A percentile compares a stretch with the other conserved stretches of the same genome.
Conservation (phyloP, 2,797 vertebrate species). For the Coluber constrictor region DNA sequence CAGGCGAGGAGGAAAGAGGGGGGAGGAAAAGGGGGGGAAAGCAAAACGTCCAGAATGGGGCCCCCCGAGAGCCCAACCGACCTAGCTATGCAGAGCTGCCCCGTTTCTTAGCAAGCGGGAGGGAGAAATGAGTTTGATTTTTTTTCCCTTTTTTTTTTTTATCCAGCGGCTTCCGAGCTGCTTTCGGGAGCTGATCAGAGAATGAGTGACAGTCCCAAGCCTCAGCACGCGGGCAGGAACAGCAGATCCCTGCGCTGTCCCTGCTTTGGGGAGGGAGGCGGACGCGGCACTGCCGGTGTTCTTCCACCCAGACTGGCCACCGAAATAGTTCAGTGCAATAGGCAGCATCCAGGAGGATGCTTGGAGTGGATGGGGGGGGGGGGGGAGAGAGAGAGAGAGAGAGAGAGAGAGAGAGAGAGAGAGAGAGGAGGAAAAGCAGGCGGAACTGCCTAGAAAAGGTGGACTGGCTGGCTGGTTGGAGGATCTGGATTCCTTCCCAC, state of each 20-base stretch:
- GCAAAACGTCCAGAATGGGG: constrained; percentile 49
- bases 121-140: background rate
- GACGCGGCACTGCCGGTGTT: constrained; percentile 64
- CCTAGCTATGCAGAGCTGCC: background rate
- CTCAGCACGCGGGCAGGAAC: constrained; percentile 78
- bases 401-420: background rate
- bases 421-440: constrained; percentile 45
- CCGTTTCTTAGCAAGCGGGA: background rate
- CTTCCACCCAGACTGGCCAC: constrained; percentile 71
- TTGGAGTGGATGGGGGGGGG: too few relatives aligned
- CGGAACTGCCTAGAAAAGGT: constrained; percentile 61
- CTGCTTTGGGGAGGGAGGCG: constrained; percentile 33
- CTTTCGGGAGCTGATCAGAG: constrained; percentile 76
- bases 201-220: constrained; percentile 87
- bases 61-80: background rate
- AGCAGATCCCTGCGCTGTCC: constrained; percentile 84
- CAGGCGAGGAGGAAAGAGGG: background rate
- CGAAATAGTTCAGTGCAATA: constrained; percentile 65
- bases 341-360: constrained; percentile 51
- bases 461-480: constrained; percentile 40
- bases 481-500: constrained; percentile 45
- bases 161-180: constrained; percentile 75
- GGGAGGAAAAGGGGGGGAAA: background rate
- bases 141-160: background rate
- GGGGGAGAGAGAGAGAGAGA: background rate